Evolutionary conservation across 23 tunicate genomes (phyloP), one percentile per base, ranked within the genome.

Genomic region (Ascidia mentula): DNA sequence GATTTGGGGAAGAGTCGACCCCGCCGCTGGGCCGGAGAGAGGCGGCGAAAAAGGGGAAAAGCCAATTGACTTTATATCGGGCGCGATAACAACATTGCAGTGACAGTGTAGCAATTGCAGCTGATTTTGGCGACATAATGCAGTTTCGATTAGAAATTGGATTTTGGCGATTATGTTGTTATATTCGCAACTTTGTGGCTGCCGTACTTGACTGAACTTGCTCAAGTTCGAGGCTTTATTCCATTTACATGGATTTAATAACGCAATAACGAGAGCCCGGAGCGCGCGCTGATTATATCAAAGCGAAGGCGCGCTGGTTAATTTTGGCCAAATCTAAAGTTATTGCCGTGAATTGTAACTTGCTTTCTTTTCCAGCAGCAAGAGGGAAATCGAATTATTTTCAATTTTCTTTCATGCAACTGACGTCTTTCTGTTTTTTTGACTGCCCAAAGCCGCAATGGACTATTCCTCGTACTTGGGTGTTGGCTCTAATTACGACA

Each of bases 391-490:
- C 65, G 24, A 53, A 20, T 53, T 28, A 53, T 6, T 28, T 6
- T 26, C 7, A 5, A 20, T 53, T 53, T 53, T 53, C 24, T 20
- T 53, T 53, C 22, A 5, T 1, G 65, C 13, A 20, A 20, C 24
- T 53, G 7, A n/a, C 12, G 7, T 28, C 22, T 20, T 53, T 53
- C 13, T 53, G 15, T 3, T 20, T 53, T 53, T 53, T 26, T 20
- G 12, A 53, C n/a, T n/a, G n/a, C n/a, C n/a, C n/a, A 53, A 6
- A 53, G 13, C 65, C 24, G 65, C 32, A 5, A 91, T 91, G 97
- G 97, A 91, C 60, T 91, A 91, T 75, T 85, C 97, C n/a, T 78
- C 90, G 30, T 91, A 91, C 60, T 75, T 91, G 42, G 97, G 97
- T 4, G 87, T 89, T 31, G 76, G 90, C 8, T 59, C 87, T 12